These are phyloP conservation scores for Percopsis transmontana DNA, from an alignment of 2,113 vertebrate genomes.

Conservation along the genomic window DNA sequence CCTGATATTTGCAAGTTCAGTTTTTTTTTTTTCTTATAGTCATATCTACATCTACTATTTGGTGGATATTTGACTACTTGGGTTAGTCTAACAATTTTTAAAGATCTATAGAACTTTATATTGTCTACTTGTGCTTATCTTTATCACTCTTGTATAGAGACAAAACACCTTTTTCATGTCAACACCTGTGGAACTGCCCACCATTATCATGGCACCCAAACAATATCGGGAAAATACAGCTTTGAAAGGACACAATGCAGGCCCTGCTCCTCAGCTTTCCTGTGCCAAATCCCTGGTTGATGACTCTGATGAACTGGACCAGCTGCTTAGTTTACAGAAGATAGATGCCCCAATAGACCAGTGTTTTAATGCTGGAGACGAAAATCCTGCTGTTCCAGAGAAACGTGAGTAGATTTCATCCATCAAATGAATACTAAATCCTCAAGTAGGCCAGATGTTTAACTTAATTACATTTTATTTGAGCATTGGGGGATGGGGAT, in stretches of 20 bases:
- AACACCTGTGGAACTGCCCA: slow-evolving; percentile 83
- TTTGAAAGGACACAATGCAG: not conserved
- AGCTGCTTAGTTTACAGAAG: slow-evolving; percentile 83
- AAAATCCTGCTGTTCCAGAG: slow-evolving; percentile 2
- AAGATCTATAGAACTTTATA: too few species aligned
- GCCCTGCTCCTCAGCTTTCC: not conserved
- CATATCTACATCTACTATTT: too few species aligned
- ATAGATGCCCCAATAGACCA: slow-evolving; percentile 49
- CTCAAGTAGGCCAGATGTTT: too few species aligned
- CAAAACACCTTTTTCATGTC: slow-evolving; percentile 26
- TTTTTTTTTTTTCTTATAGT: too few species aligned
- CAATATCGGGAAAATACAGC: slow-evolving; percentile 50
- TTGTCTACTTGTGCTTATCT: not conserved
- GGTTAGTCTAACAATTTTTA: too few species aligned
- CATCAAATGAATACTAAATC: not conserved
- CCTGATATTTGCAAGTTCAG: too few species aligned
- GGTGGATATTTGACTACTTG: too few species aligned
- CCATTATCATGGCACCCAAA: slow-evolving; percentile 68
- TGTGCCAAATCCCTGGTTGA: slow-evolving; percentile 48
- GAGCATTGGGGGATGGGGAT: too few species aligned
- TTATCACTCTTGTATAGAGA: not conserved
- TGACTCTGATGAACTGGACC: slow-evolving; percentile 83
- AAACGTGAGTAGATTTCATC: slow-evolving; percentile 44
- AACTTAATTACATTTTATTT: too few species aligned
- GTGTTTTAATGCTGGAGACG: slow-evolving; percentile 19